Evolutionary conservation across 2,113 vertebrate species (phyloP).

Genomic region (Herpailurus yagouaroundi): DNA sequence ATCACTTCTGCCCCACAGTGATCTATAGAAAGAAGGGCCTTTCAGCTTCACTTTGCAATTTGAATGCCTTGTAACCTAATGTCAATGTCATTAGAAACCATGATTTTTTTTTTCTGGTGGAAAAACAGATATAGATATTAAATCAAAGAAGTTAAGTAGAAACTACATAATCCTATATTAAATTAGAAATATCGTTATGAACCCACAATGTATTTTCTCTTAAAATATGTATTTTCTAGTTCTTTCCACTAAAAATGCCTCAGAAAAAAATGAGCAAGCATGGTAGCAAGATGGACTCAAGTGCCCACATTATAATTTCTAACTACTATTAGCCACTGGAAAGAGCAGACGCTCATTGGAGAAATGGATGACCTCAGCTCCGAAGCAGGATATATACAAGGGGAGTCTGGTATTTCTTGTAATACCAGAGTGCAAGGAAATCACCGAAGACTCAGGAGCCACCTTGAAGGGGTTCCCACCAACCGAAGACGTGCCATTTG

Average conservation of each 20-base stretch:
- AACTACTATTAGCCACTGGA: background rate
- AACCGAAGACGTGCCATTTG: background rate
- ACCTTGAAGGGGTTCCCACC: background rate
- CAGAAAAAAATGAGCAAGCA: background rate
- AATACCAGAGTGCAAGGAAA: background rate
- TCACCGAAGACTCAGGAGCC: background rate
- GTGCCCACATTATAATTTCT: background rate
- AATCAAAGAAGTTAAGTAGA: background rate
- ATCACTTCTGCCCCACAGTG: background rate
- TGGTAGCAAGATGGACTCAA: background rate
- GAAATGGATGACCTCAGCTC: background rate
- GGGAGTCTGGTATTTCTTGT: background rate
- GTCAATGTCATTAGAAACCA: background rate
- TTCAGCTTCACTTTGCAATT: background rate
- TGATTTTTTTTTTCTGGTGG: background rate
- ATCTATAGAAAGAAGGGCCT: background rate
- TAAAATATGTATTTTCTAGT: background rate
- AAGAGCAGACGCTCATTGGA: background rate
- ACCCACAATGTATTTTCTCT: background rate
- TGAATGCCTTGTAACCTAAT: background rate
- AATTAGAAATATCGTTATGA: background rate
- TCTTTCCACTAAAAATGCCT: background rate
- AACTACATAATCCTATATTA: background rate
- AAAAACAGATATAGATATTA: background rate
- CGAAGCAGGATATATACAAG: background rate